These are phyloP conservation scores for Actinernus sp. DNA, from an alignment of 92 coral and sea anemone species.

Conservation along the genomic window DNA sequence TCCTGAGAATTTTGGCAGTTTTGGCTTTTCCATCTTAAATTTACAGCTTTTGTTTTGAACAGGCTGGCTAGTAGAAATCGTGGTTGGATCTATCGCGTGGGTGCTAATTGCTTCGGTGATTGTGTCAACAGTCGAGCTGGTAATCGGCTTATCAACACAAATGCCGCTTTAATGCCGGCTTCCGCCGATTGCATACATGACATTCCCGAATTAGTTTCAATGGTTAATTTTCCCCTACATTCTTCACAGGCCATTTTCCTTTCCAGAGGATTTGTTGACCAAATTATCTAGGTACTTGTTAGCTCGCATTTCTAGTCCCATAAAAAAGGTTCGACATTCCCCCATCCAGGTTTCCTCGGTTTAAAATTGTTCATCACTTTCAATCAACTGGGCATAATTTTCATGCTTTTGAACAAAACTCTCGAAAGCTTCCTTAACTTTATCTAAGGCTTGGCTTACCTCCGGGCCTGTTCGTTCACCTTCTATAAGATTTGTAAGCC, in stretches of 20 bases:
- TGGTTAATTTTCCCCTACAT: slow-evolving; percentile 9
- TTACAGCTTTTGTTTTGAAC: slow-evolving; percentile 18
- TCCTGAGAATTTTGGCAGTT: slow-evolving; percentile 69
- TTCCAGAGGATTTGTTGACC: slow-evolving; percentile 9
- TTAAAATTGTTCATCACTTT: slow-evolving; percentile 43
- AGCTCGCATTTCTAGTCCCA: slow-evolving; percentile 41
- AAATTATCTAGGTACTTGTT: slow-evolving; percentile 39
- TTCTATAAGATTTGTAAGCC: slow-evolving; percentile 28
- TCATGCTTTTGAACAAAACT: slow-evolving; percentile 54
- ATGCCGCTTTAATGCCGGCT: no score
- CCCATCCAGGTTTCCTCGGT: slow-evolving; percentile 55
- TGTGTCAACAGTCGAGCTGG: no score
- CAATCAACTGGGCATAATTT: slow-evolving; percentile 36
- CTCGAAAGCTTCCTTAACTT: slow-evolving; percentile 25
- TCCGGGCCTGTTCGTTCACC: slow-evolving; percentile 32
- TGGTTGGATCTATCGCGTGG: not conserved
- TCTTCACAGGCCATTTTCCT: slow-evolving; percentile 5
- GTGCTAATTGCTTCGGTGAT: not conserved
- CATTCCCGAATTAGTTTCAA: no score
- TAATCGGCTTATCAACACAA: no score
- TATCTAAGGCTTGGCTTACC: slow-evolving; percentile 43
- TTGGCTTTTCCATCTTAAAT: no score
- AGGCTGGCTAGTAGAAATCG: slow-evolving; percentile 5
- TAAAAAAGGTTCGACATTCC: slow-evolving; percentile 47
- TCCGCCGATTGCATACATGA: no score